Evolutionary conservation across 2,113 vertebrate genomes (phyloP).

Genomic region (Nyctibius bracteatus): DNA sequence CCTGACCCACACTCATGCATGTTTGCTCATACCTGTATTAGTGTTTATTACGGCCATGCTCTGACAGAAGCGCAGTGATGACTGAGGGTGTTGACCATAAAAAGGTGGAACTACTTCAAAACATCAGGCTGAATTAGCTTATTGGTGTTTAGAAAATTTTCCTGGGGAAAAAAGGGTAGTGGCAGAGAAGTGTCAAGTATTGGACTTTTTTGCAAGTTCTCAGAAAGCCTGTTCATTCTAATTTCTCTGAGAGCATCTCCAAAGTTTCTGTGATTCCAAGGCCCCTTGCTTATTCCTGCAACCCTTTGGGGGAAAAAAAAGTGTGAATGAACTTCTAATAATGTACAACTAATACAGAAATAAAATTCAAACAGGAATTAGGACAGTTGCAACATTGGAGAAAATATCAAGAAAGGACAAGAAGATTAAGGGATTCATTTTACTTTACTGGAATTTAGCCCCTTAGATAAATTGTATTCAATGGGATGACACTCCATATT

Average conservation of each 20-base stretch:
- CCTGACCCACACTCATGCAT: background rate
- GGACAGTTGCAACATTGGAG: background rate
- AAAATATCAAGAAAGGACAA: background rate
- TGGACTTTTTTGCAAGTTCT: constrained; percentile 30
- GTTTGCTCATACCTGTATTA: background rate
- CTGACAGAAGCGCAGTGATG: background rate
- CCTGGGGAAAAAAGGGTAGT: no score
- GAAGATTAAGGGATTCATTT: background rate
- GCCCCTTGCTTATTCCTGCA: background rate
- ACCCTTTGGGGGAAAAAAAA: background rate
- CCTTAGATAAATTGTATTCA: background rate
- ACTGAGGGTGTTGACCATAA: background rate
- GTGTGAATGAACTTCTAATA: background rate
- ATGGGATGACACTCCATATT: background rate
- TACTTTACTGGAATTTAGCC: background rate
- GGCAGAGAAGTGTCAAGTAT: no score
- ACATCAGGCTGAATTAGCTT: fast-evolving
- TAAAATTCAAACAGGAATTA: background rate
- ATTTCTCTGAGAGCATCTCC: background rate
- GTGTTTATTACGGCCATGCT: background rate
- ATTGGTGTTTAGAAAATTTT: background rate
- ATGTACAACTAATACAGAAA: background rate
- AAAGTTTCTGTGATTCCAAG: background rate
- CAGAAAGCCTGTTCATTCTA: background rate
- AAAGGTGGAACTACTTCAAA: background rate